Percentiles rank a stretch among this genome's conserved stretches.
These are phyloP conservation scores for Gallinago paraguaiae DNA, from an alignment of 2,113 vertebrate genomes.

Conservation along the genomic window DNA sequence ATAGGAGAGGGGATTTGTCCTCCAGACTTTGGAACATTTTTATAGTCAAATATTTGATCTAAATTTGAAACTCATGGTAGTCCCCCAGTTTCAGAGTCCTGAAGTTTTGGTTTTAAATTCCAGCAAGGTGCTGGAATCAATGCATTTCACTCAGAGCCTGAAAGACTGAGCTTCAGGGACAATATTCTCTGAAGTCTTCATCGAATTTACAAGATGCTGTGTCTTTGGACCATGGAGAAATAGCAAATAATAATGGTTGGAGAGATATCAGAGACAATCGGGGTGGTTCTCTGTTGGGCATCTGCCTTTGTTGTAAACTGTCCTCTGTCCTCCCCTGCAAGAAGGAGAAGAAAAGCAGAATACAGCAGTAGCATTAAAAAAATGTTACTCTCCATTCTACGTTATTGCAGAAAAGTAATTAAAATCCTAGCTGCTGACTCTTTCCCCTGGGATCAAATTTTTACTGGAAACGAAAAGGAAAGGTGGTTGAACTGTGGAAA, in stretches of 20 bases:
- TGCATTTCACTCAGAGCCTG: not conserved
- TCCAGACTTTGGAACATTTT: not conserved
- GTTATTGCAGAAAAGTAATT: slow-evolving; percentile 78
- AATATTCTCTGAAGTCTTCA: not conserved
- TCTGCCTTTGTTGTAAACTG: not conserved
- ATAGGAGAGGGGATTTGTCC: not conserved
- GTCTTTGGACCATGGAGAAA: not conserved
- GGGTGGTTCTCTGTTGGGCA: not conserved
- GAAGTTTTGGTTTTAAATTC: not conserved
- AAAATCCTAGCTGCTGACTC: slow-evolving; percentile 78
- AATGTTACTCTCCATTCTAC: slow-evolving; percentile 49
- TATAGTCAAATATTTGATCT: not conserved
- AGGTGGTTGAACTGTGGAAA: slow-evolving; percentile 83
- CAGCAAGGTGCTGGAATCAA: not conserved
- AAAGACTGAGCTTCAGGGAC: not conserved
- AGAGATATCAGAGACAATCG: not conserved
- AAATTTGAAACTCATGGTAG: not conserved
- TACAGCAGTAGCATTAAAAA: slow-evolving; percentile 44
- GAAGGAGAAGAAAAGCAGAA: not conserved
- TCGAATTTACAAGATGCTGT: accelerated
- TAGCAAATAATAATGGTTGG: not conserved
- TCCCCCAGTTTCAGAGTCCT: not conserved
- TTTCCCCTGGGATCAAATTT: slow-evolving; percentile 76
- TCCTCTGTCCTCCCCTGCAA: not conserved
- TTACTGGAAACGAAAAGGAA: slow-evolving; percentile 81